These are phyloP conservation scores for Oscheius sp. DNA, from an alignment of 2,888 invertebrate species.

Conservation along the genomic window DNA sequence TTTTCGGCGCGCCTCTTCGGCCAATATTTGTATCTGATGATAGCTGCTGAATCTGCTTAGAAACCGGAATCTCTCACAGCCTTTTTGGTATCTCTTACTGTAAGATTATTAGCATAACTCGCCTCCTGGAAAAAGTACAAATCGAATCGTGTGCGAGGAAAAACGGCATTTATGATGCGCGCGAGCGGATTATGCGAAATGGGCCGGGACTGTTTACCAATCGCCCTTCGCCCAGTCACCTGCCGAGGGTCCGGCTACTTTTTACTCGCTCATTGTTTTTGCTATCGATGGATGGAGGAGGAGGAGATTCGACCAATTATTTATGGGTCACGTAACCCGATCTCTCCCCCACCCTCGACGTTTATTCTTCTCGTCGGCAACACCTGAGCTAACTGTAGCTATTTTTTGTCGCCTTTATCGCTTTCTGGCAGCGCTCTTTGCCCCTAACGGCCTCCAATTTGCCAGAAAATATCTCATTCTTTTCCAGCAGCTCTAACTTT, in stretches of 20 bases:
- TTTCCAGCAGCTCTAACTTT: neutral
- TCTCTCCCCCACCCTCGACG: neutral
- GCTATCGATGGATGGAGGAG: neutral
- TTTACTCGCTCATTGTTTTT: conserved; percentile 19
- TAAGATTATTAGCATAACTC: no score
- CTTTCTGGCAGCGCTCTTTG: no score
- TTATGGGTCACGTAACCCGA: conserved; percentile 25
- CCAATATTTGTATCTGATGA: neutral
- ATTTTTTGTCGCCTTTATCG: neutral
- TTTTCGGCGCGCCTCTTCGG: neutral
- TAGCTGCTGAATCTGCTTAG: neutral
- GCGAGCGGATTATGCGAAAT: conserved; percentile 30
- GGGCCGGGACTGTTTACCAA: conserved; percentile 25
- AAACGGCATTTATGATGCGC: conserved; percentile 25
- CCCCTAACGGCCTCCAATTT: neutral
- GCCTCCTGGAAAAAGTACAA: neutral
- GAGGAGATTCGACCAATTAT: neutral
- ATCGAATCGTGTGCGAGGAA: neutral
- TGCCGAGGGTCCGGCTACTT: no score
- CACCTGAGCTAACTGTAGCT: conserved; percentile 7
- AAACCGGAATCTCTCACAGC: neutral
- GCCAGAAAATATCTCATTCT: neutral
- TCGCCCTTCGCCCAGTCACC: conserved; percentile 3
- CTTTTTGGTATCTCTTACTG: neutral
- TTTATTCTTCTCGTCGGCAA: conserved; percentile 6